A percentile compares a stretch with the other conserved stretches of the same genome.
phyloP scores from a whole-genome alignment of 1,140 invertebrate species.

The Manduca sexta region DNA sequence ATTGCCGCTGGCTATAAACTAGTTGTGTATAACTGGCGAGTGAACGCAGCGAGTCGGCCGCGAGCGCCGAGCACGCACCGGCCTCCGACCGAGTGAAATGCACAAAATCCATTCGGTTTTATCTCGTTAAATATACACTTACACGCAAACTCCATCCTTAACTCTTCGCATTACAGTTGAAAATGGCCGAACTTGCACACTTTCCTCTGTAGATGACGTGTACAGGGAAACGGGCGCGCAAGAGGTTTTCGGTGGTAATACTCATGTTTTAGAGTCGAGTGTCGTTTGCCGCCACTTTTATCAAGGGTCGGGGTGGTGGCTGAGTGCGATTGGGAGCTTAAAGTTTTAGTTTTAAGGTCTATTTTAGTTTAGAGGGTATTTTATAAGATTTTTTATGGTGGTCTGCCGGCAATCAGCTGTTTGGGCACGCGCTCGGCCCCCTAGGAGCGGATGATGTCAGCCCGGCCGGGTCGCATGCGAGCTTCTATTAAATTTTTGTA shows the following conservation, averaged over 20 bases:
- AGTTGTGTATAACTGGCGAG: conserved; percentile 41
- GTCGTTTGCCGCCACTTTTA: conserved; percentile 26
- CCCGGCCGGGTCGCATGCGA: conserved; percentile 35
- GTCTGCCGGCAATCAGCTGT: conserved; percentile 66
- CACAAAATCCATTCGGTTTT: conserved; percentile 68
- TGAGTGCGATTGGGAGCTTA: conserved; percentile 14
- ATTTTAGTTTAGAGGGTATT: conserved; percentile 24
- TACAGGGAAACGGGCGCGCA: conserved; percentile 20
- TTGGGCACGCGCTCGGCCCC: conserved; percentile 60
- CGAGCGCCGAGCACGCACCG: conserved; percentile 25
- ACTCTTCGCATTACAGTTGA: conserved; percentile 12
- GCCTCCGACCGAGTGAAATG: conserved; percentile 61
- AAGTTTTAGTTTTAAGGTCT: conserved; percentile 14
- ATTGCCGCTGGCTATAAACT: conserved; percentile 22
- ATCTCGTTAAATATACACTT: conserved; percentile 45
- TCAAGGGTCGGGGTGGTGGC: conserved; percentile 40
- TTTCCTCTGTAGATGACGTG: conserved; percentile 51
- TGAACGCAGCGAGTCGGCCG: conserved; percentile 28
- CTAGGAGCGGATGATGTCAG: conserved; percentile 54
- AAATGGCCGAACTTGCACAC: conserved; percentile 14
- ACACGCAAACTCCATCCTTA: conserved; percentile 20
- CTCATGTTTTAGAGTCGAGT: conserved; percentile 26
- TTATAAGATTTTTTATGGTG: conserved; percentile 59
- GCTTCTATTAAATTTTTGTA: conserved; percentile 59
- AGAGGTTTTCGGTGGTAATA: conserved; percentile 32